Conservation (phyloP, 2,113 vertebrate genomes). For the zebrafish (Danio rerio) region DNA sequence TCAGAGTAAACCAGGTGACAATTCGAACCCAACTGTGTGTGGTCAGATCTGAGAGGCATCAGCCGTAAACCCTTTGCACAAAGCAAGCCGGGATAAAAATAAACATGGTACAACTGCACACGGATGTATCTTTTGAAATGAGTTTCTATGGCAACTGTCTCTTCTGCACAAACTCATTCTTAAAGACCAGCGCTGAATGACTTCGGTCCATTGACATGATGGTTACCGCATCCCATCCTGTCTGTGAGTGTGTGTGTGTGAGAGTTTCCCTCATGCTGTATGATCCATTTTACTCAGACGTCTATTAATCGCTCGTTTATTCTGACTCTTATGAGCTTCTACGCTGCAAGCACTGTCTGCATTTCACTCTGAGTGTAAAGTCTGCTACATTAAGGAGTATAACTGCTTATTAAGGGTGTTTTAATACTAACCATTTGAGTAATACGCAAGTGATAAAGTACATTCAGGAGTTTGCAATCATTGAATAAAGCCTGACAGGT, state of each 20-base stretch:
- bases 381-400: background rate
- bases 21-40: background rate
- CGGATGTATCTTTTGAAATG: slow-evolving; percentile 12
- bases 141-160: slow-evolving; percentile 45
- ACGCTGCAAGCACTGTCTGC: background rate
- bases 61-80: background rate
- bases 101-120: slow-evolving; percentile 11
- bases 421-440: too few species aligned
- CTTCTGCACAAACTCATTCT: background rate
- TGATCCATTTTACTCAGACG: background rate
- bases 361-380: background rate
- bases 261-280: slow-evolving; percentile 22
- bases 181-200: background rate
- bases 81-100: background rate
- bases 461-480: too few species aligned
- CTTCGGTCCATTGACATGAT: slow-evolving; percentile 14
- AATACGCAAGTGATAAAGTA: too few species aligned
- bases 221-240: background rate
- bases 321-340: background rate
- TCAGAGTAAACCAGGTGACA: background rate
- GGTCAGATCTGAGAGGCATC: background rate
- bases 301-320: slow-evolving; percentile 27
- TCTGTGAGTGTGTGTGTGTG: background rate
- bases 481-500: too few species aligned
- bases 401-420: background rate